A percentile compares a stretch with the other conserved stretches of the same genome.
Conservation (phyloP, 2,888 invertebrate genomes). For the Drosophila cognata region DNA sequence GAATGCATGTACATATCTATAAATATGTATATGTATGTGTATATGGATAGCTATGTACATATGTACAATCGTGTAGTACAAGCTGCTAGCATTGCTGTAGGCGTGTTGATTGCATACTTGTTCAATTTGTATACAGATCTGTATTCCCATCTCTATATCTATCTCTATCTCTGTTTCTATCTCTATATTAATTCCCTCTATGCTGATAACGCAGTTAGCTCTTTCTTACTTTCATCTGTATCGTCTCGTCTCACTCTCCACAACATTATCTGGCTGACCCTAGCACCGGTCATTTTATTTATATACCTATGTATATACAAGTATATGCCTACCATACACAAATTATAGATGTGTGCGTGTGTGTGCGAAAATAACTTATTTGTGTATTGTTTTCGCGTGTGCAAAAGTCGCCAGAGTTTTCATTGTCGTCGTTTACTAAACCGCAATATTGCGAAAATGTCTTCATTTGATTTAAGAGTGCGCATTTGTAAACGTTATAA, state of each 20-base stretch:
- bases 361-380: constrained; percentile 6
- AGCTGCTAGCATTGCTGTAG: constrained; percentile 23
- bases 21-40: constrained; percentile 5
- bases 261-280: constrained; percentile 39
- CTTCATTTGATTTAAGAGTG: constrained; percentile 30
- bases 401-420: constrained; percentile 25
- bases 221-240: neutral
- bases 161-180: constrained; percentile 27
- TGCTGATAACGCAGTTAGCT: constrained; percentile 35
- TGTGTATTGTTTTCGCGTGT: constrained; percentile 28
- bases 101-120: constrained; percentile 61
- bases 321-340: neutral
- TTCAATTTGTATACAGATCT: constrained; percentile 61
- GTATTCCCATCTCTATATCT: constrained; percentile 27
- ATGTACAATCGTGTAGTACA: constrained; percentile 54
- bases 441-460: constrained; percentile 33
- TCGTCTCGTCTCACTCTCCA: constrained; percentile 4
- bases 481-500: constrained; percentile 32
- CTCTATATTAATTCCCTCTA: neutral
- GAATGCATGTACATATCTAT: constrained; percentile 11
- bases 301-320: neutral
- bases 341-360: constrained; percentile 1
- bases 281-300: constrained; percentile 25
- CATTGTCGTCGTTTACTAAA: constrained; percentile 34
- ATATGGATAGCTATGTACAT: neutral